Conservation (phyloP, 1,140 invertebrate genomes). For the Amphibalanus amphitrite region DNA sequence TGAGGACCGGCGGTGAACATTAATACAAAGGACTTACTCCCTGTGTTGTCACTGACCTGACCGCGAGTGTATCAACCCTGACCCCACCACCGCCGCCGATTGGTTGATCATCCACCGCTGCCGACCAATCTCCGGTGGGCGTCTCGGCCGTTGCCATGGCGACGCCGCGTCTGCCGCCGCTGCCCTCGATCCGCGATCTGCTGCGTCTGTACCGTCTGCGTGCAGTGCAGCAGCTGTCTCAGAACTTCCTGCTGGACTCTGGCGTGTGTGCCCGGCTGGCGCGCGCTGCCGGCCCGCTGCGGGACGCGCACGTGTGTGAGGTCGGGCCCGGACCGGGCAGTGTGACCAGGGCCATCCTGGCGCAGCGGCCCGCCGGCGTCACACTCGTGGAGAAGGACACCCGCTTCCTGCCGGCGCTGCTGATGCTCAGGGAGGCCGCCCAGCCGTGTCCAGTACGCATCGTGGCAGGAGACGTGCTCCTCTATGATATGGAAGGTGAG, state of each 20-base stretch:
- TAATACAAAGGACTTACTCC: too few species aligned
- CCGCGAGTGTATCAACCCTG: too few species aligned
- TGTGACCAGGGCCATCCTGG: constrained; percentile 79
- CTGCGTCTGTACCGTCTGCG: constrained; percentile 71
- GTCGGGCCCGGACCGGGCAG: constrained; percentile 91
- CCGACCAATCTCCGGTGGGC: neutral
- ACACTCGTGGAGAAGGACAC: constrained; percentile 85
- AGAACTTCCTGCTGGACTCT: constrained; percentile 92
- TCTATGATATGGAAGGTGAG: constrained; percentile 46
- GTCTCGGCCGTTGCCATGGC: constrained; percentile 2
- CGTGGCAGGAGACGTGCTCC: constrained; percentile 66
- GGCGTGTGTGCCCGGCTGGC: constrained; percentile 71
- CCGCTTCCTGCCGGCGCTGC: constrained; percentile 67
- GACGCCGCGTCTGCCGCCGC: constrained; percentile 53
- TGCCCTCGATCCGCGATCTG: constrained; percentile 77
- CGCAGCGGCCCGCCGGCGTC: constrained; percentile 47
- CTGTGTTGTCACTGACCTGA: too few species aligned
- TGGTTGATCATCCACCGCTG: too few species aligned
- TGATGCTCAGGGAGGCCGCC: constrained; percentile 52
- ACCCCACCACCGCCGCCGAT: too few species aligned
- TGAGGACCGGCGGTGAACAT: too few species aligned
- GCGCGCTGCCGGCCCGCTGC: constrained; percentile 48
- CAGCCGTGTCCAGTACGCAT: constrained; percentile 46
- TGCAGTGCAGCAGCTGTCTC: constrained; percentile 76
- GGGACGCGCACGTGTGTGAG: constrained; percentile 56